Percentiles rank a stretch among this genome's conserved stretches.
phyloP scores from a whole-genome alignment of 2,888 invertebrate species.

The Drosophila formosana region DNA sequence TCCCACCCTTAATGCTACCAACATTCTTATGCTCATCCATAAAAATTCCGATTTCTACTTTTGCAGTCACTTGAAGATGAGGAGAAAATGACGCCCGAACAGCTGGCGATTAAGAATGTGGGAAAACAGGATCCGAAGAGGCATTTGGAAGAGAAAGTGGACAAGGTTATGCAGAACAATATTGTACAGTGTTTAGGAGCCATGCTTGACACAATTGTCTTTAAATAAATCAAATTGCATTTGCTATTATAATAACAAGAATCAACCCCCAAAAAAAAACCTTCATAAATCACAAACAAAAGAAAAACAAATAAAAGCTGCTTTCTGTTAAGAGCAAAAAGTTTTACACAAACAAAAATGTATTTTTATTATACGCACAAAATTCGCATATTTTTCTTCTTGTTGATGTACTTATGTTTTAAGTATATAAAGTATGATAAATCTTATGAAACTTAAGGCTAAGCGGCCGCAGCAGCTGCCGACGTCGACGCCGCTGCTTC shows the following conservation, averaged over 20 bases:
- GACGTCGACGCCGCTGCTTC: constrained; percentile 8
- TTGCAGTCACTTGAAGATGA: constrained; percentile 96
- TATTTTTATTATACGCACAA: constrained; percentile 34
- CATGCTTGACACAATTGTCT: constrained; percentile 96
- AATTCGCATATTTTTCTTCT: constrained; percentile 21
- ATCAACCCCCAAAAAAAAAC: constrained; percentile 39
- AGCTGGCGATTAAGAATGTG: constrained; percentile 99
- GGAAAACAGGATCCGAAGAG: constrained; percentile 99
- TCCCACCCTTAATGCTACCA: not conserved
- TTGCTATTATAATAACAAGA: constrained; percentile 35
- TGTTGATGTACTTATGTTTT: constrained; percentile 31
- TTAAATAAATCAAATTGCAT: constrained; percentile 87
- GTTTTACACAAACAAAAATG: constrained; percentile 50
- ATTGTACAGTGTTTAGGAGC: constrained; percentile 99
- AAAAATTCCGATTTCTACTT: not conserved
- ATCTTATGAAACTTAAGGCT: constrained; percentile 55
- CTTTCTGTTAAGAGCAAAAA: constrained; percentile 58
- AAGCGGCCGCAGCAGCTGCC: constrained; percentile 55
- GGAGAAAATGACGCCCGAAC: constrained; percentile 99
- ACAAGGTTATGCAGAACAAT: constrained; percentile 97
- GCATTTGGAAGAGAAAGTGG: constrained; percentile 99
- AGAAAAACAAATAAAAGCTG: constrained; percentile 57
- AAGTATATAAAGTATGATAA: constrained; percentile 45
- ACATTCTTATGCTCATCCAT: not conserved
- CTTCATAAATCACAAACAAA: constrained; percentile 38